Base-by-base conservation (phyloP, 1,140 invertebrate genomes). In the Brachionus rubens region DNA sequence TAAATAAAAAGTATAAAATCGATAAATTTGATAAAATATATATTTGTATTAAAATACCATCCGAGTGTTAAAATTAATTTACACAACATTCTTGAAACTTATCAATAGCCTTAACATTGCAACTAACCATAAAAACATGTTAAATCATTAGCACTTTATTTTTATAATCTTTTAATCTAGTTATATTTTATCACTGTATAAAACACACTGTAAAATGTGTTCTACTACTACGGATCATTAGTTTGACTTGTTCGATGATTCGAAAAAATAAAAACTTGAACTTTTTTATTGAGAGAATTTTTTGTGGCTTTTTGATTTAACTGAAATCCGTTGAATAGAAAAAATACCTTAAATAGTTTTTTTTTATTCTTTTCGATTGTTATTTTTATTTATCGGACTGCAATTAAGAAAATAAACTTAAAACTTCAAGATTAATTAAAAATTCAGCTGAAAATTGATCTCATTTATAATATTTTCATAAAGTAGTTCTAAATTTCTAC, bases 381-480 rank as follows among this genome's bases (percentile, higher is more conserved):
- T 14, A 26, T 54, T 28, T 54, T 12, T 26, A 3, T 5, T 9
- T 36, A 3, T 36, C 33, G 33, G 9, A 36, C 33, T 36, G 33
- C 33, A 36, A 36, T 36, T 36, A 36, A 36, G 9, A 36, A 33
- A 59, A 59, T 33, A 59, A 36, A 59, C 9, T 9, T 33, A 59
- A 28, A 36, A 7, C 30, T n/a, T 59, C 28, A 19, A 36, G 16
- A 19, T 36, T 59, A 36, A 59, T 36, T 59, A 36, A 59, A 52
- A 52, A 59, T 59, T 33, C 54, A 59, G 54, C 36, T 59, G 54
- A 59, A 59, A 59, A 28, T 33, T 59, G 54, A 59, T 59, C 28
- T 36, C 54, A 30, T 59, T 59, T 33, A 33, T 36, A 9, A 36
- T 5, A 36, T 5, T n/a, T n/a, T n/a, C n/a, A n/a, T n/a, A n/a